These are phyloP conservation scores for Atta colombica DNA, from an alignment of 1,140 invertebrate genomes.

Conservation along the genomic window DNA sequence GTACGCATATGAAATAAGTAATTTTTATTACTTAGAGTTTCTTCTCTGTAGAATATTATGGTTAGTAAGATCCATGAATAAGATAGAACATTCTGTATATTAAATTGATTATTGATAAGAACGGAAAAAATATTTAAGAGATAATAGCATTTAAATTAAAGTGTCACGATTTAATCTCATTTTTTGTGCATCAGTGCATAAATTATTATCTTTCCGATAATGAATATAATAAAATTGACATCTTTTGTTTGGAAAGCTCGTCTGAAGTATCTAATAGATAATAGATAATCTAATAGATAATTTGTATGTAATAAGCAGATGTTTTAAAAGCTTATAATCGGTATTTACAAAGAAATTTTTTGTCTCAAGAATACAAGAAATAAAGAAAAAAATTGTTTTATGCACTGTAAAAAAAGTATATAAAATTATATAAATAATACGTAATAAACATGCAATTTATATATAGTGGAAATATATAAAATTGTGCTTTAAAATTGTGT, in stretches of 20 bases:
- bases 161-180: constrained; percentile 8
- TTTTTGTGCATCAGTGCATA: background rate
- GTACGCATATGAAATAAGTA: background rate
- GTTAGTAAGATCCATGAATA: background rate
- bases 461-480: too few relatives aligned
- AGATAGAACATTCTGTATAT: background rate
- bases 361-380: background rate
- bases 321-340: background rate
- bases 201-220: background rate
- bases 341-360: background rate
- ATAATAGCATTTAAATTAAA: constrained; percentile 23
- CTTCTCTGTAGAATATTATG: background rate
- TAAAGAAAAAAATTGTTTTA: background rate
- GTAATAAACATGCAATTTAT: too few relatives aligned
- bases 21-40: background rate
- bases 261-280: constrained; percentile 20
- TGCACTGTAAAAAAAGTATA: background rate
- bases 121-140: background rate
- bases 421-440: too few relatives aligned
- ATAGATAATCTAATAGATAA: constrained; percentile 34
- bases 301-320: constrained; percentile 17
- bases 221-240: constrained; percentile 5
- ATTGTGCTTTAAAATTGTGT: too few relatives aligned
- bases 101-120: background rate
- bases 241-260: background rate